These are phyloP conservation scores for Lamproptera curius DNA, from an alignment of 2,888 invertebrate genomes.

Conservation along the genomic window DNA sequence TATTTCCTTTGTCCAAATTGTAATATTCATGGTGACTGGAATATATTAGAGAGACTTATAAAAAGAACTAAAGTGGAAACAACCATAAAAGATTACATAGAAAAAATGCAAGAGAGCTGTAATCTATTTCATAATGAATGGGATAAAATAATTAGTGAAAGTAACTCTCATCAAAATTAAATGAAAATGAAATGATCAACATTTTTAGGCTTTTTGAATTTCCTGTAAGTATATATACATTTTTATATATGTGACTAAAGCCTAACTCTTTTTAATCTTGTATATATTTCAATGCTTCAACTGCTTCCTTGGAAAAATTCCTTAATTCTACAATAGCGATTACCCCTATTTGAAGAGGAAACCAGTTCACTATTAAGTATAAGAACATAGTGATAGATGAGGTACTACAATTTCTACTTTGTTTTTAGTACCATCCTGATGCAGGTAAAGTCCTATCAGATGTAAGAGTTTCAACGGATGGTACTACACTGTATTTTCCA, in stretches of 20 bases:
- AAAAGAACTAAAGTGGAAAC: slow-evolving; percentile 57
- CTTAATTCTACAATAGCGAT: too few species aligned
- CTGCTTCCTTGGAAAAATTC: too few species aligned
- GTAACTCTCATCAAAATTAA: slow-evolving; percentile 62
- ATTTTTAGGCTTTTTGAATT: slow-evolving; percentile 76
- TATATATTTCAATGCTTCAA: too few species aligned
- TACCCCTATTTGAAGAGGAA: too few species aligned
- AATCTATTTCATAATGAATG: slow-evolving; percentile 67
- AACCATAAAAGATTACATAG: slow-evolving; percentile 51
- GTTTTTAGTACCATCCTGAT: slow-evolving; percentile 63
- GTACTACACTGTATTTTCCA: slow-evolving; percentile 81
- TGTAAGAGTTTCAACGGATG: slow-evolving; percentile 72
- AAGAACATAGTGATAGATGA: too few species aligned
- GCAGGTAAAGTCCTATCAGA: slow-evolving; percentile 71
- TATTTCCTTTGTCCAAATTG: slow-evolving; percentile 84
- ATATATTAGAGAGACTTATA: slow-evolving; percentile 73
- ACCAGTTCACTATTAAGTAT: too few species aligned
- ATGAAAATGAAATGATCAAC: slow-evolving; percentile 56
- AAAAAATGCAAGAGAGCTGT: slow-evolving; percentile 45
- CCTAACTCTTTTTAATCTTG: too few species aligned
- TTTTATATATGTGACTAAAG: too few species aligned
- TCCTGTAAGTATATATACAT: slow-evolving; percentile 78
- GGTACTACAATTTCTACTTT: too few species aligned
- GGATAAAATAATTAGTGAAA: slow-evolving; percentile 57
- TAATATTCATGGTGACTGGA: slow-evolving; percentile 82